Evolutionary conservation across 2,888 invertebrate genomes (phyloP), one percentile per base, ranked within the genome.

Genomic region (Xestoiulus laeticollis): DNA sequence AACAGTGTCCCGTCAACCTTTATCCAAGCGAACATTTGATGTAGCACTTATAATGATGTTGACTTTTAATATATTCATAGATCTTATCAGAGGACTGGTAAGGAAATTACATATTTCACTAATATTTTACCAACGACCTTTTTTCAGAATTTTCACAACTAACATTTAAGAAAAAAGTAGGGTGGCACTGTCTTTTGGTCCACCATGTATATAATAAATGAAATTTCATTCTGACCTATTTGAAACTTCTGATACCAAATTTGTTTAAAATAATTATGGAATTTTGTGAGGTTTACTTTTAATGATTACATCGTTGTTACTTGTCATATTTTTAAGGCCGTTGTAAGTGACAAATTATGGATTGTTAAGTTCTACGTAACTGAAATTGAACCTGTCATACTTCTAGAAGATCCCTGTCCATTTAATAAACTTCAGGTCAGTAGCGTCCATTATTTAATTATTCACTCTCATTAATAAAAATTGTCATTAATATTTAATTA

Each of bases 381-480:
- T n/a, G 53, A 87, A 68, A 59, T 87, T 10, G 87, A 87, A 19
- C 87, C 87, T 5, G 19, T 87, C 4, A n/a, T 87, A 16, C n/a
- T 33, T 30, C n/a, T 33, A 19, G 38, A 68, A 1, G 87, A 87
- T n/a, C 87, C 87, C 19, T 53, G 87, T 26, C 87, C 87, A 87
- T 87, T 87, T 32, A 26, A 59, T 68, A 87, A 87, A 87, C 33
- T 68, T 16, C 87, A 87, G 68, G 87, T 68, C 26, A 30, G 68
- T 68, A 26, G 30, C 12, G 10, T 26, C 12, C 16, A 44, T 44
- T 44, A 44, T 2, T 44, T 44, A 44, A 48, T 48, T 48, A 48
- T 19, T 48, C 48, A 8, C 38, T 38, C 8, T 38, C 8, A 38
- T 38, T 38, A 38, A 38, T 38, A 38, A 8, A 38, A 8, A 38